phyloP scores from a whole-genome alignment of 2,113 vertebrate species.

The Castor canadensis region DNA sequence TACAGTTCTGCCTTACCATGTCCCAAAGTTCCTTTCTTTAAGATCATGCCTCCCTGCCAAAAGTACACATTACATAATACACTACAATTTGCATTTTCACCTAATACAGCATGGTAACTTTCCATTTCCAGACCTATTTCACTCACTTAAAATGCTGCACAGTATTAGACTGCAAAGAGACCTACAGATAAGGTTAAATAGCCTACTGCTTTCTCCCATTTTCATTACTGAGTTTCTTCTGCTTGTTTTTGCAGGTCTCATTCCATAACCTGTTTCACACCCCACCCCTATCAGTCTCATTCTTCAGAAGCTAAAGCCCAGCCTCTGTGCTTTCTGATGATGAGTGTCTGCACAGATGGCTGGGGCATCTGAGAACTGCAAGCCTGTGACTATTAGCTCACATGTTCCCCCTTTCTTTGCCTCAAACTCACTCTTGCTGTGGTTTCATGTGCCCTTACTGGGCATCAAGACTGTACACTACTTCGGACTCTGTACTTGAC shows the following conservation, averaged over 20 bases:
- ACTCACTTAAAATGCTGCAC: not conserved
- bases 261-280: not conserved
- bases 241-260: not conserved
- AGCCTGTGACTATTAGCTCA: not conserved
- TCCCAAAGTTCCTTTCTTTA: not conserved
- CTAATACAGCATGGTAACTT: not conserved
- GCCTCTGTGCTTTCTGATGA: not conserved
- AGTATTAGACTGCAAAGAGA: not conserved
- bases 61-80: not conserved
- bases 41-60: not conserved
- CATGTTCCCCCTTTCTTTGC: not conserved
- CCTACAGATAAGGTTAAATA: not conserved
- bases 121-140: not conserved
- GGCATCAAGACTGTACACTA: not conserved
- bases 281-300: not conserved
- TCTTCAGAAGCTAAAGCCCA: not conserved
- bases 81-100: not conserved
- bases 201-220: not conserved
- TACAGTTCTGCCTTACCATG: not conserved
- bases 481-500: not conserved
- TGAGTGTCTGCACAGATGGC: not conserved
- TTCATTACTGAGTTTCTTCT: constrained; percentile 2
- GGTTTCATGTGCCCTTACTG: not conserved
- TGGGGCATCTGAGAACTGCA: not conserved
- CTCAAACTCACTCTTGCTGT: not conserved